Evolutionary conservation across 2,113 vertebrate species (phyloP).

Genomic region (Brachirus orientalis): DNA sequence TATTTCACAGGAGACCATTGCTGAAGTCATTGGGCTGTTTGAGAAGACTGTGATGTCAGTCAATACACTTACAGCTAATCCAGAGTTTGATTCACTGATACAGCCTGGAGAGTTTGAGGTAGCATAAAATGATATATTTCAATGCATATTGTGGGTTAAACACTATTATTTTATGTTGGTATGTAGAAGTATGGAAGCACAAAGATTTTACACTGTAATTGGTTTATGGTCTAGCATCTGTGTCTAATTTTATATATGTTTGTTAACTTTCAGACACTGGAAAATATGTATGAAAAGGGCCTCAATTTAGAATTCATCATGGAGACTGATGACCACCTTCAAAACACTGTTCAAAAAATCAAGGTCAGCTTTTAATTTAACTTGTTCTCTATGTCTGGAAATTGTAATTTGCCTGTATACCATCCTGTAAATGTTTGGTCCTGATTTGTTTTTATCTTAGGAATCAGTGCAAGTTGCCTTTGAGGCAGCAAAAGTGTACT

Average conservation of each 20-base stretch:
- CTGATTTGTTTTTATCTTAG: conserved; percentile 59
- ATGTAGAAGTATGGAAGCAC: background rate
- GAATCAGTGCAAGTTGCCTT: conserved; percentile 83
- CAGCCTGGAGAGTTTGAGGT: conserved; percentile 51
- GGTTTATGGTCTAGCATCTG: background rate
- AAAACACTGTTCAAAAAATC: conserved; percentile 77
- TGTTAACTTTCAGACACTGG: conserved; percentile 51
- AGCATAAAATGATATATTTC: conserved; percentile 49
- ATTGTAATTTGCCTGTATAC: background rate
- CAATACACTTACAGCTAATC: conserved; percentile 78
- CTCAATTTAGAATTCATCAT: conserved; percentile 81
- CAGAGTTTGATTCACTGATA: conserved; percentile 82
- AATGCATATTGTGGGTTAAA: background rate
- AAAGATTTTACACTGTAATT: background rate
- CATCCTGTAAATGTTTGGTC: background rate
- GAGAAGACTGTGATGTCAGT: conserved; percentile 82
- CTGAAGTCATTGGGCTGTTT: conserved; percentile 77
- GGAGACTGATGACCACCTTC: conserved; percentile 82
- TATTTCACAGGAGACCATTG: conserved; percentile 75
- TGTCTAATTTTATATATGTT: background rate
- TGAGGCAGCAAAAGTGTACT: conserved; percentile 79
- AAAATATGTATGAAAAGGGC: conserved; percentile 77
- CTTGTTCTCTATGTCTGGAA: background rate
- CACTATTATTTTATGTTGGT: background rate
- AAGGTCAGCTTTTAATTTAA: conserved; percentile 74